Evolutionary conservation across 2,888 invertebrate species (phyloP).

Genomic region (Meteorus cinctellus): DNA sequence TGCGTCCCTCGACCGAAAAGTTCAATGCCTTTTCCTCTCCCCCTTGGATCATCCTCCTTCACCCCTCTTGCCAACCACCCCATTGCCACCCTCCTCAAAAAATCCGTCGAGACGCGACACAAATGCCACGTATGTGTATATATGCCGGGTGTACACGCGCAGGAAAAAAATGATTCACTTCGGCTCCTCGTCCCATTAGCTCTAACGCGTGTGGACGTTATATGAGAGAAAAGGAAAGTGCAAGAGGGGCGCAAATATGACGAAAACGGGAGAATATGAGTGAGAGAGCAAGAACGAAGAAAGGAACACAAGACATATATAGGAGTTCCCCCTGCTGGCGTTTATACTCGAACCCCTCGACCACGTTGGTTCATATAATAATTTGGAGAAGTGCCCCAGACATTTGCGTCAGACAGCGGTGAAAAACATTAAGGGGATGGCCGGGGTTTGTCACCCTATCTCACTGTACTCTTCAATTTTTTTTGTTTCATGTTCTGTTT

Average conservation of each 20-base stretch:
- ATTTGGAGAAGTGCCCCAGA: slow-evolving; percentile 59
- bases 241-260: slow-evolving; percentile 28
- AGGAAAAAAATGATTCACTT: slow-evolving; percentile 54
- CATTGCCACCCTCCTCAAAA: slow-evolving; percentile 11
- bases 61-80: neutral
- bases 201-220: slow-evolving; percentile 45
- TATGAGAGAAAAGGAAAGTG: slow-evolving; percentile 40
- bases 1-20: slow-evolving; percentile 27
- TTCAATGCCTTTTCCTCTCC: slow-evolving; percentile 42
- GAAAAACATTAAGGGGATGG: slow-evolving; percentile 31
- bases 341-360: slow-evolving; percentile 47
- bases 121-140: slow-evolving; percentile 29
- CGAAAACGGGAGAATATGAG: slow-evolving; percentile 36
- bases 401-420: slow-evolving; percentile 50
- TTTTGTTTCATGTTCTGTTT: neutral
- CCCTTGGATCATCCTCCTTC: slow-evolving; percentile 13
- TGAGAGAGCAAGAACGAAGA: slow-evolving; percentile 4
- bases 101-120: slow-evolving; percentile 35
- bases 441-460: slow-evolving; percentile 13
- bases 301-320: neutral
- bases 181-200: slow-evolving; percentile 52
- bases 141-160: slow-evolving; percentile 19
- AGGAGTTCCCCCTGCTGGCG: slow-evolving; percentile 20
- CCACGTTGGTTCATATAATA: slow-evolving; percentile 55
- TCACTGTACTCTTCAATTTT: neutral